Evolutionary conservation across 1,140 invertebrate genomes (phyloP).

Genomic region (Portunus trituberculatus): DNA sequence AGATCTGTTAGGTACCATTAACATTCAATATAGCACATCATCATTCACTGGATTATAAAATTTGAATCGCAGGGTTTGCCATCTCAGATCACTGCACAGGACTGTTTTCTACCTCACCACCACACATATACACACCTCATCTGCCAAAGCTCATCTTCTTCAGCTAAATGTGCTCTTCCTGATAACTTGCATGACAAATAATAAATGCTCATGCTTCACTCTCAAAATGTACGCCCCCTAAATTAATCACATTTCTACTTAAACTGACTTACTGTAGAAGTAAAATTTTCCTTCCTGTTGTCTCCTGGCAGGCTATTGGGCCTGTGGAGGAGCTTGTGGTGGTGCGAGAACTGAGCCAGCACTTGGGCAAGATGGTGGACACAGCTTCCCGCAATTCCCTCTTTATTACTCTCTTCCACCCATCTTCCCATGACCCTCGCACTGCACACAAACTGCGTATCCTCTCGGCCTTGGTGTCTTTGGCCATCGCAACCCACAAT

Average conservation of each 20-base stretch:
- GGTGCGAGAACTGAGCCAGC: conserved; percentile 56
- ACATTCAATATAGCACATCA: too few species aligned
- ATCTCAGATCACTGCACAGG: too few species aligned
- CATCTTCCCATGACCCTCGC: conserved; percentile 66
- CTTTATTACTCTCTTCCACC: conserved; percentile 69
- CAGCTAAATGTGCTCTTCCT: too few species aligned
- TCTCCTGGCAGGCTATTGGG: conserved; percentile 58
- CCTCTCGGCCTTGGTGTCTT: conserved; percentile 58
- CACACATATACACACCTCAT: too few species aligned
- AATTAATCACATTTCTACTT: neutral
- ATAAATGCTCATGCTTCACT: too few species aligned
- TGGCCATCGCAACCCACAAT: conserved; percentile 70
- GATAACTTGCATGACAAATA: too few species aligned
- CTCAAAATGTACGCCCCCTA: too few species aligned
- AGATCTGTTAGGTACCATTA: too few species aligned
- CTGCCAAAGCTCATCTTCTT: too few species aligned
- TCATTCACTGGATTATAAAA: too few species aligned
- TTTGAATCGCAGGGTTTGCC: too few species aligned
- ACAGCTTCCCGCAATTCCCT: conserved; percentile 64
- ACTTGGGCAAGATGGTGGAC: conserved; percentile 64
- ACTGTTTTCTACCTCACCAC: too few species aligned
- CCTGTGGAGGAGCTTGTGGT: conserved; percentile 68
- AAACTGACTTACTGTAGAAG: neutral
- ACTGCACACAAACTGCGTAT: conserved; percentile 67
- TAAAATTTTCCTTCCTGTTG: neutral